A percentile compares a stretch with the other conserved stretches of the same genome.
phyloP scores from a whole-genome alignment of 2,888 invertebrate genomes.

The Ophonus ardosiacus region DNA sequence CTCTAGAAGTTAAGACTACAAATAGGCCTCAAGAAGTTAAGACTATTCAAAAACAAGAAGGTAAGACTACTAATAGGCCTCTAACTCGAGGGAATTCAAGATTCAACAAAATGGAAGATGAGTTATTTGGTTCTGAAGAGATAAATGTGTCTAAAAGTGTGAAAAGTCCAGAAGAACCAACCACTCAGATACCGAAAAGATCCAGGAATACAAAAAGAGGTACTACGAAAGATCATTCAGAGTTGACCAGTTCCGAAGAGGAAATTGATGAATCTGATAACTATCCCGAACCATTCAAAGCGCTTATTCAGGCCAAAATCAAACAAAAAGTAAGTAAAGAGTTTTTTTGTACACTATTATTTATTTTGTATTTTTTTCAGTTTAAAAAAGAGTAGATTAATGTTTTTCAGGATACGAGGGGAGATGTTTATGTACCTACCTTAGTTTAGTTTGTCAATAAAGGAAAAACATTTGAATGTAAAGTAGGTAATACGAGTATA shows the following conservation, averaged over 20 bases:
- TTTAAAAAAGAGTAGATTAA: no score
- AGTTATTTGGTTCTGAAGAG: constrained; percentile 56
- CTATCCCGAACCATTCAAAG: constrained; percentile 82
- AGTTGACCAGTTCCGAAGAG: constrained; percentile 74
- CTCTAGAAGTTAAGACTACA: not conserved
- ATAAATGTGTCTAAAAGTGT: constrained; percentile 62
- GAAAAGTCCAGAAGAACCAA: constrained; percentile 45
- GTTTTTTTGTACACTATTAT: no score
- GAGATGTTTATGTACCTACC: no score
- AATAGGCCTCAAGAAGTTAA: not conserved
- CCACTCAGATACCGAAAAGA: constrained; percentile 63
- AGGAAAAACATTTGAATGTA: no score
- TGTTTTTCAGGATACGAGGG: no score
- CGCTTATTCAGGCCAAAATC: constrained; percentile 80
- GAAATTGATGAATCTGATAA: constrained; percentile 80
- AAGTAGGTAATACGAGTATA: no score
- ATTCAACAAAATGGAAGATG: constrained; percentile 67
- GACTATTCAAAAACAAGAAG: constrained; percentile 2
- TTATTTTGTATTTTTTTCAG: no score
- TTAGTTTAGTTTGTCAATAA: no score
- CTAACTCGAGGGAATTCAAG: constrained; percentile 65
- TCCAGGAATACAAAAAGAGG: constrained; percentile 60
- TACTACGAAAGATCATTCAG: constrained; percentile 66
- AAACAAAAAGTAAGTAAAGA: constrained; percentile 68
- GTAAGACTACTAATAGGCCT: not conserved